These are phyloP conservation scores for Lysandra bellargus DNA, from an alignment of 2,888 invertebrate genomes.

Conservation along the genomic window DNA sequence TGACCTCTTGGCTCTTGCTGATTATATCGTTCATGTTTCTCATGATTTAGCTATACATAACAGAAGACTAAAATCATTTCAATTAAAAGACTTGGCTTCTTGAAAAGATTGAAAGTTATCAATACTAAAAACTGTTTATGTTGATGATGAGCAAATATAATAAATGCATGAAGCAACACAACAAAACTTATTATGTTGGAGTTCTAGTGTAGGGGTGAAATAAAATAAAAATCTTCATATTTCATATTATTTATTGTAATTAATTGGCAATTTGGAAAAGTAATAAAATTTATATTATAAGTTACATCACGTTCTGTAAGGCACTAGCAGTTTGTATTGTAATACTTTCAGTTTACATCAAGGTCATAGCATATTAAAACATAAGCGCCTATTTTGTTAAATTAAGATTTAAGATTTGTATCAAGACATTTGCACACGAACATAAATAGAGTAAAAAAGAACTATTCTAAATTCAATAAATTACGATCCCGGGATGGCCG, in stretches of 20 bases:
- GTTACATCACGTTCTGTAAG: slow-evolving; percentile 55
- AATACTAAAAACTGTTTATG: not conserved
- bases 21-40: no score
- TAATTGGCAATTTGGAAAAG: slow-evolving; percentile 70
- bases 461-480: slow-evolving; percentile 76
- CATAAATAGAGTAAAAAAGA: slow-evolving; percentile 73
- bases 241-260: slow-evolving; percentile 67
- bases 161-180: no score
- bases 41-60: not conserved
- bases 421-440: slow-evolving; percentile 64
- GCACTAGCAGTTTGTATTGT: slow-evolving; percentile 62
- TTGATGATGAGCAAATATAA: not conserved
- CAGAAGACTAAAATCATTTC: not conserved
- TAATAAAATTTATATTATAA: slow-evolving; percentile 54
- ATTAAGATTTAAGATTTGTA: slow-evolving; percentile 69
- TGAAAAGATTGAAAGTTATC: not conserved
- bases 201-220: slow-evolving; percentile 31
- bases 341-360: slow-evolving; percentile 59
- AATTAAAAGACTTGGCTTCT: not conserved
- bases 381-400: slow-evolving; percentile 66
- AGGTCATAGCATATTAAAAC: slow-evolving; percentile 61
- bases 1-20: not conserved
- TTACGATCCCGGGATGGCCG: slow-evolving; percentile 80
- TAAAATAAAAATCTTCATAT: slow-evolving; percentile 44
- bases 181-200: not conserved